Evolutionary conservation across 2,888 invertebrate species (phyloP), one percentile per base, ranked within the genome.

Genomic region (Chloromyia formosa): DNA sequence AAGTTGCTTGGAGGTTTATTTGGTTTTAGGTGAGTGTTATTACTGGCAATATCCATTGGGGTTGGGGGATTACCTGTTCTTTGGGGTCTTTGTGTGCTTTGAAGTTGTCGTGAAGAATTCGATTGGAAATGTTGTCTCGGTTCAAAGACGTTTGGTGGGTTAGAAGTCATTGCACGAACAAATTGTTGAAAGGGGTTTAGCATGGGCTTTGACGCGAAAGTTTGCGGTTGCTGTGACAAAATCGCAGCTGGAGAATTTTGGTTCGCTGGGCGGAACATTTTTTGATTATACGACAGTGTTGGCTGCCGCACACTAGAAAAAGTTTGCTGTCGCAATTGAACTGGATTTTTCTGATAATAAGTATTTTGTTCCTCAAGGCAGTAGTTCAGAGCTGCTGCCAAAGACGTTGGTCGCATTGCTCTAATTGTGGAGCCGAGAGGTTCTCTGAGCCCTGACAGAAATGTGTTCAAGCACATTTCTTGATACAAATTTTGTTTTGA

Each of bases 281-380:
- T 74, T 74, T 18, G 77, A 76, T 4, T 72, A 73, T 42, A 77
- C 74, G 14, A 74, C n/a, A 4, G 75, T 75, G 42, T 77, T 75
- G 12, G 73, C 74, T 35, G 74, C 66, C n/a, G 58, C 62, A 14
- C 73, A 73, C 1, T 66, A 61, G 14, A 76, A 56, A 20, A 56
- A 74, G 60, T 76, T 77, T 12, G 75, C 27, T n/a, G 76, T 77
- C 69, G 77, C n/a, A 66, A 76, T 75, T 40, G 77, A 77, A 9
- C 58, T n/a, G n/a, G n/a, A n/a, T n/a, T n/a, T n/a, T n/a, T n/a
- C n/a, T 76, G 77, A 66, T 75, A 62, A 40, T 49, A 60, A 9
- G 20, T 45, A 42, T 16, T 58, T 61, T 66, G 62, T 58, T 77
- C 53, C 14, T 12, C 10, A 12, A 53, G 3, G 10, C 53, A 53